Evolutionary conservation across 1,140 invertebrate species (phyloP).

Genomic region (Drosophila nigrodunni): DNA sequence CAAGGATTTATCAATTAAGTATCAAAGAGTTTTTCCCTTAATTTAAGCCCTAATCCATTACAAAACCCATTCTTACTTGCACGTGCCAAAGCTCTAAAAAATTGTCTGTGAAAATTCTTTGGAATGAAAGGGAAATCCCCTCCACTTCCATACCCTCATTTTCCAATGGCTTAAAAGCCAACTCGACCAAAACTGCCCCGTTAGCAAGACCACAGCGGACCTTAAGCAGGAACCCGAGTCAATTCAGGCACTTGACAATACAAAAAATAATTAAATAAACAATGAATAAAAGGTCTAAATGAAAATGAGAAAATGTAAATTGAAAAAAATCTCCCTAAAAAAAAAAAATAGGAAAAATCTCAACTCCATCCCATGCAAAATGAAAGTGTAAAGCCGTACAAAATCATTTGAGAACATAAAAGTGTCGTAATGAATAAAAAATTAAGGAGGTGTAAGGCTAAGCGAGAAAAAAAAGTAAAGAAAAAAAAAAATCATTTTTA

Average conservation of each 20-base stretch:
- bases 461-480: neutral
- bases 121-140: constrained; percentile 18
- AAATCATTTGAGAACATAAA: constrained; percentile 72
- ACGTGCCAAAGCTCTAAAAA: constrained; percentile 58
- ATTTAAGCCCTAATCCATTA: constrained; percentile 53
- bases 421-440: constrained; percentile 58
- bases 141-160: neutral
- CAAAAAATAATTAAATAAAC: constrained; percentile 81
- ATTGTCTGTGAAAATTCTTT: constrained; percentile 25
- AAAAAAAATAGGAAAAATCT: constrained; percentile 20
- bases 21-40: constrained; percentile 54
- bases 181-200: constrained; percentile 13
- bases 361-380: constrained; percentile 32
- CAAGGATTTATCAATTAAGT: constrained; percentile 74
- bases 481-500: constrained; percentile 10
- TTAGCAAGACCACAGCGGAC: constrained; percentile 40
- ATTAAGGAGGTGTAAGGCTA: constrained; percentile 9
- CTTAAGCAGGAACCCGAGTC: constrained; percentile 38
- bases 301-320: constrained; percentile 74
- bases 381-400: constrained; percentile 67
- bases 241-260: constrained; percentile 79
- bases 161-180: constrained; percentile 27
- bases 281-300: constrained; percentile 74
- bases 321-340: constrained; percentile 55
- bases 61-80: constrained; percentile 27